Base-by-base conservation (phyloP, 2,888 invertebrate species). In the Nycteola revayana region DNA sequence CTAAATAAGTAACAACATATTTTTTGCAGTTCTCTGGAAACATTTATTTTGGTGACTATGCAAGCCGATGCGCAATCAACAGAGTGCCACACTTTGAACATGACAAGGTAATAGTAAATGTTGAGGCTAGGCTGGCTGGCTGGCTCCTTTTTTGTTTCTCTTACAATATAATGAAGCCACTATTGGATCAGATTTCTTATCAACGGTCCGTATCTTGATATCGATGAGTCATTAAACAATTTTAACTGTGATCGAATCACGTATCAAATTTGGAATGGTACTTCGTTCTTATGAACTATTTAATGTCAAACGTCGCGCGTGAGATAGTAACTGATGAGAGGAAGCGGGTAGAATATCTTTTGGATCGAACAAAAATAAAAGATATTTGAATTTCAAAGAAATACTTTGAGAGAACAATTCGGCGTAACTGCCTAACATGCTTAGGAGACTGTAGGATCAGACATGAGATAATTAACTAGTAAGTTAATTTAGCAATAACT, bases 241-340 rank as follows among this genome's bases (percentile, higher is more conserved):
- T 60, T 68, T 58, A 40, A 52, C 44, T 53, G 66, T 73, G 68
- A 84, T 84, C 75, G 72, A 86, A 75, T 86, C 86, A 85, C 86
- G 86, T 86, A 79, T 75, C 69, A 63, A 69, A 76, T 74, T 75
- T 56, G 66, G 66, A 75, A 70, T 73, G 79, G 72, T 63, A 65
- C 73, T 67, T 83, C 81, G 80, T 83, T 84, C 75, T 85, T 85
- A 86, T 83, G 80, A 84, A 78, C 73, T 65, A 69, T 73, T 78
- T 84, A 77, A 79, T 85, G 86, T 86, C 85, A 85, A 84, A 76
- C 59, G 65, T 52, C 51, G 60, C 36, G 37, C 31, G 30, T 27
- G 9, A 35, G 25, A n/a, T n/a, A n/a, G n/a, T n/a, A n/a, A n/a
- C n/a, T n/a, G n/a, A n/a, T n/a, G n/a, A n/a, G n/a, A n/a, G n/a